A percentile compares a stretch with the other conserved stretches of the same genome.
Conservation (phyloP, 2,797 vertebrate genomes). For the Liparis tanakae region DNA sequence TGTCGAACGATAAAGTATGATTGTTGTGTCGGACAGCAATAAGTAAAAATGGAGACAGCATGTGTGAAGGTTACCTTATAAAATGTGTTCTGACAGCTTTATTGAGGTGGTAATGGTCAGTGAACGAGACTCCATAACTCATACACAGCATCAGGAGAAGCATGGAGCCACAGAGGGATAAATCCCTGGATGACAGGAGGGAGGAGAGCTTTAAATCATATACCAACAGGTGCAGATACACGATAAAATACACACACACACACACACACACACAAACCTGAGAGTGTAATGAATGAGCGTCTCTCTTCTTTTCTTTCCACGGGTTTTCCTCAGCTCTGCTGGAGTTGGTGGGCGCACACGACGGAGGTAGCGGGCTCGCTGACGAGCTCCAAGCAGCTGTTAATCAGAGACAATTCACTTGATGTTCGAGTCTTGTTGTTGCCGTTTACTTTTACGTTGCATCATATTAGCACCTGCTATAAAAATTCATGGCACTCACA, state of each 20-base stretch:
- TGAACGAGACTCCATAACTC: constrained; percentile 58
- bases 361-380: constrained; percentile 78
- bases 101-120: constrained; percentile 74
- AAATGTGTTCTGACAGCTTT: constrained; percentile 77
- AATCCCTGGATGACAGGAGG: constrained; percentile 68
- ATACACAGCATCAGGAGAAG: constrained; percentile 77
- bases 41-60: not conserved
- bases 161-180: constrained; percentile 64
- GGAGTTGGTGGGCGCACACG: constrained; percentile 74
- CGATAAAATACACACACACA: not conserved
- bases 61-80: constrained; percentile 69
- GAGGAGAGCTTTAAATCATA: not conserved
- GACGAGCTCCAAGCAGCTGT: constrained; percentile 81
- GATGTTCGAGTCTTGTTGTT: not conserved
- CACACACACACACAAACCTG: constrained; percentile 54
- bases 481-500: not conserved
- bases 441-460: constrained; percentile 1
- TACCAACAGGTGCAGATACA: not conserved
- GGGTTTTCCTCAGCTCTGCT: constrained; percentile 70
- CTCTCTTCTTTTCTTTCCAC: constrained; percentile 67
- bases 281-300: constrained; percentile 62
- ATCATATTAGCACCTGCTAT: not conserved
- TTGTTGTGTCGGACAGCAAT: not conserved
- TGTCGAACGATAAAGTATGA: constrained; percentile 38
- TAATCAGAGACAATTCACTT: constrained; percentile 32